Evolutionary conservation across 2,113 vertebrate genomes (phyloP).

Genomic region (Morone saxatilis): DNA sequence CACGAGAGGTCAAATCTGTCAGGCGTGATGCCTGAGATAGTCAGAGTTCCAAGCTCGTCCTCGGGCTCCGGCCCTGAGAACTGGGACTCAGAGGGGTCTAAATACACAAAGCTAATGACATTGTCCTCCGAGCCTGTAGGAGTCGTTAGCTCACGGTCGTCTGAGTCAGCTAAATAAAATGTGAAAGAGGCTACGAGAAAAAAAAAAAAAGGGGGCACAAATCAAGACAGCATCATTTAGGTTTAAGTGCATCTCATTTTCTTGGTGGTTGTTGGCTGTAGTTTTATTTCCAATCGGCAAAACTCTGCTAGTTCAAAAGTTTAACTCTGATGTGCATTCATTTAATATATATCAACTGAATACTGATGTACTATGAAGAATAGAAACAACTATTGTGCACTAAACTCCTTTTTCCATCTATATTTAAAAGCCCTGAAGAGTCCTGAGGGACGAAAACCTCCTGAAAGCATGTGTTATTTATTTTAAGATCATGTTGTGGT

Average conservation of each 20-base stretch:
- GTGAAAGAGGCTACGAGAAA: slow-evolving; percentile 79
- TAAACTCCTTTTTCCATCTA: not conserved
- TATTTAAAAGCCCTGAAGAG: not conserved
- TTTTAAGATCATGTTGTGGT: too few species aligned
- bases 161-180: slow-evolving; percentile 80
- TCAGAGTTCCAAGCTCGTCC: slow-evolving; percentile 66
- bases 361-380: not conserved
- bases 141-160: slow-evolving; percentile 70
- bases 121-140: slow-evolving; percentile 71
- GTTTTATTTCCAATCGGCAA: not conserved
- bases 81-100: slow-evolving; percentile 68
- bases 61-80: slow-evolving; percentile 67
- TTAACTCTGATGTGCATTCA: not conserved
- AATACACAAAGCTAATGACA: slow-evolving; percentile 77
- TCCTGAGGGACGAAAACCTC: not conserved
- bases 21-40: slow-evolving; percentile 66
- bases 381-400: not conserved
- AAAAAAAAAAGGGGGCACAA: slow-evolving; percentile 70
- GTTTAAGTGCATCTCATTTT: slow-evolving; percentile 2
- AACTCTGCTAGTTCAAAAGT: not conserved
- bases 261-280: not conserved
- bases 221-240: slow-evolving; percentile 44
- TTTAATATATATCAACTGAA: not conserved
- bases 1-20: slow-evolving; percentile 77
- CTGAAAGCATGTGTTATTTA: not conserved